Evolutionary conservation across 2,113 vertebrate genomes (phyloP).

Genomic region (Brachypodius melanocephalos): DNA sequence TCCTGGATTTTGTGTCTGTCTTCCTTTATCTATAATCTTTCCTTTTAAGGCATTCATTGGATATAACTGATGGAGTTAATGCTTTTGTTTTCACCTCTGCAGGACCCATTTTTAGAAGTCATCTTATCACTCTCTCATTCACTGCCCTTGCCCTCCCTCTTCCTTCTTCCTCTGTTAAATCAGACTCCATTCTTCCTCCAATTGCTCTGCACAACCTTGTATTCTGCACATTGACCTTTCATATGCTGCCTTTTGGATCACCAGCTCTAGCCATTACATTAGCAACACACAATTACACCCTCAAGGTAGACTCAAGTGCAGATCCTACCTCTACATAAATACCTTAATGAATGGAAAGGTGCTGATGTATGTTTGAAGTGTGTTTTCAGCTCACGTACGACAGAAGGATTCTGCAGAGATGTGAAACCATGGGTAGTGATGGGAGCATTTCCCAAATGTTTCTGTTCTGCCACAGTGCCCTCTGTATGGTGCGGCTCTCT

Average conservation of each 20-base stretch:
- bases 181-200: constrained; percentile 36
- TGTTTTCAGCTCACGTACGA: constrained; percentile 34
- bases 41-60: not conserved
- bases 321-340: constrained; percentile 68
- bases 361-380: constrained; percentile 60
- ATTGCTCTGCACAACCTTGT: constrained; percentile 63
- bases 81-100: constrained; percentile 9
- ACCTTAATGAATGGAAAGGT: constrained; percentile 71
- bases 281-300: constrained; percentile 82
- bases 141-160: constrained; percentile 14
- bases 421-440: not conserved
- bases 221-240: constrained; percentile 69
- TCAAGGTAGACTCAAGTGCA: constrained; percentile 82
- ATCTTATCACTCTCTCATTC: not conserved
- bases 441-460: constrained; percentile 49
- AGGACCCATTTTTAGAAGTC: not conserved
- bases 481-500: not conserved
- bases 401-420: constrained; percentile 9
- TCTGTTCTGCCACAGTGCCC: constrained; percentile 1
- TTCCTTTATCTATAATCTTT: not conserved
- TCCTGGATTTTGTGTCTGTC: not conserved
- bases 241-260: constrained; percentile 70
- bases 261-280: constrained; percentile 79
- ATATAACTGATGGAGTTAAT: not conserved
- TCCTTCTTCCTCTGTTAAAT: constrained; percentile 31